Evolutionary conservation across 1,140 invertebrate genomes (phyloP), one percentile per base, ranked within the genome.

Genomic region (Zaprionus lachaisei): DNA sequence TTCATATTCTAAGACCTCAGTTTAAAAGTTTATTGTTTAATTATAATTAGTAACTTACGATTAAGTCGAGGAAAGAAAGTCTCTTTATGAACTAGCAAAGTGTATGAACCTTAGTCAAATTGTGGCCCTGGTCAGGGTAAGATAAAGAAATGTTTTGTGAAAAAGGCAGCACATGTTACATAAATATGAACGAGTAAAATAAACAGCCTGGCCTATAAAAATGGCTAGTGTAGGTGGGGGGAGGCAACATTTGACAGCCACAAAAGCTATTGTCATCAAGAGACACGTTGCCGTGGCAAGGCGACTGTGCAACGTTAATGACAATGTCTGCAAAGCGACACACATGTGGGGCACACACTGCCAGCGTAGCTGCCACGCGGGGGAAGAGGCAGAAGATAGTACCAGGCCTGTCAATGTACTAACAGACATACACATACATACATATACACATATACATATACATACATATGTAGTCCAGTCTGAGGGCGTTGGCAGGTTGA

Each of bases 401-500:
- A 37, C 49, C 17, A 44, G 61, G 47, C 31, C 34, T 63, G 75
- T 78, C 71, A 78, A 51, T 77, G 74, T 65, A 60, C 26, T 51
- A 17, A 26, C 17, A 34, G 12, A 34, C 22, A 34, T 14, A 20
- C 20, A 51, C 5, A 51, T 9, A 41, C 15, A 41, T 15, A 41
- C 0, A 41, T 5, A n/a, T n/a, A n/a, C 20, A n/a, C 3, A 41
- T 0, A 41, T 15, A 41, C 2, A 41, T 0, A 41, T 6, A 41
- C 15, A 41, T 1, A 17, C 15, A 17, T 49, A 26, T 58, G n/a
- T 58, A 47, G 62, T 61, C 41, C 54, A 62, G 72, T 51, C 68
- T 62, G 56, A 71, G 80, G 83, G 84, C 74, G 84, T 89, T 87
- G 83, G 80, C 81, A 84, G 84, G 67, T 84, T 89, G 81, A 89